phyloP scores from a whole-genome alignment of 2,797 vertebrate species.

The Antrozous pallidus region DNA sequence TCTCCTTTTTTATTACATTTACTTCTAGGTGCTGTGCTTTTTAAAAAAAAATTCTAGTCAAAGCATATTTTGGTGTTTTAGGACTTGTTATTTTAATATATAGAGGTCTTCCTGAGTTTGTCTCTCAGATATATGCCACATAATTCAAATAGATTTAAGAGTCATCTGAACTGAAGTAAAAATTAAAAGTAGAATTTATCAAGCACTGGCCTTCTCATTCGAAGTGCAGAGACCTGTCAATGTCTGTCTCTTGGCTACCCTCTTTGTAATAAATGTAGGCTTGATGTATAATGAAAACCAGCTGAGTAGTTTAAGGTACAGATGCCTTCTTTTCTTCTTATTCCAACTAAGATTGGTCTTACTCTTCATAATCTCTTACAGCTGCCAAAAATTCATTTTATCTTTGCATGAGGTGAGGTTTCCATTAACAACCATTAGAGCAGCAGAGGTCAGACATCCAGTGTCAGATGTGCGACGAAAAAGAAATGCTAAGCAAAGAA shows the following conservation, averaged over 20 bases:
- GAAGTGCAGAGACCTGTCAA: conserved; percentile 79
- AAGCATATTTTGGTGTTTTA: too few species aligned
- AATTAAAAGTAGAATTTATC: conserved; percentile 83
- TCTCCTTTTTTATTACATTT: too few species aligned
- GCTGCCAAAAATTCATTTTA: conserved; percentile 90
- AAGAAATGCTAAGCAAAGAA: conserved; percentile 77
- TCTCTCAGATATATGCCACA: conserved; percentile 58
- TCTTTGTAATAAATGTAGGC: conserved; percentile 86
- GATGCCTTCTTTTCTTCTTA: conserved; percentile 89
- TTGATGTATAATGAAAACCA: conserved; percentile 90
- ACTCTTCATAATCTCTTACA: conserved; percentile 90
- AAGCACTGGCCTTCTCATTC: conserved; percentile 72
- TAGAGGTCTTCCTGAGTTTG: conserved; percentile 23
- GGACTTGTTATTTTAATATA: too few species aligned
- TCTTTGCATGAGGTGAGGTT: conserved; percentile 94
- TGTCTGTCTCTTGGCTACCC: conserved; percentile 87
- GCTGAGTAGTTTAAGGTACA: conserved; percentile 89
- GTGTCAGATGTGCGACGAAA: conserved; percentile 82
- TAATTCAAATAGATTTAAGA: conserved; percentile 75
- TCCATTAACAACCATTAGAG: conserved; percentile 89
- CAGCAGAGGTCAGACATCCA: conserved; percentile 82
- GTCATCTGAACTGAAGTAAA: conserved; percentile 72
- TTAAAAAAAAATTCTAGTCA: too few species aligned
- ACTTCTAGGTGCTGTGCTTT: too few species aligned
- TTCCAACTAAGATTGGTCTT: conserved; percentile 90